Conservation (phyloP, 2,888 invertebrate species). For the Bembecia ichneumoniformis region DNA sequence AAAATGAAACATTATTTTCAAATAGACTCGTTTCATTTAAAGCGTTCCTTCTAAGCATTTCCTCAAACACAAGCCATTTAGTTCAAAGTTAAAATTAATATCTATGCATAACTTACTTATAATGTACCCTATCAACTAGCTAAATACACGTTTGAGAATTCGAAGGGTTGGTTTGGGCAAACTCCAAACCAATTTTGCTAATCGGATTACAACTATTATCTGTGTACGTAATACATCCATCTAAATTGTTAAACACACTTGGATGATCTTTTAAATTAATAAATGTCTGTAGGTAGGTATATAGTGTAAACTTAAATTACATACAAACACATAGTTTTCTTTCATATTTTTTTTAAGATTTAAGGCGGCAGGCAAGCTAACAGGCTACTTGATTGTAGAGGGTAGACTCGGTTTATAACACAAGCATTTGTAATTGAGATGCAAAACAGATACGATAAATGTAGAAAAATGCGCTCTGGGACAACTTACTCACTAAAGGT, state of each 20-base stretch:
- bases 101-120: not conserved
- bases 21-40: not conserved
- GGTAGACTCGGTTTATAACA: no score
- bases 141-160: constrained; percentile 15
- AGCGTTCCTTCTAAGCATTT: not conserved
- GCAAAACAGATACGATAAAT: no score
- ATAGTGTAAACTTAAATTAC: not conserved
- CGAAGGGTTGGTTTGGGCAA: constrained; percentile 23
- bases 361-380: no score
- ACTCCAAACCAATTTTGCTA: constrained; percentile 42
- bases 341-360: no score
- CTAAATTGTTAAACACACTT: constrained; percentile 35
- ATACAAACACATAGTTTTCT: not conserved
- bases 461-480: no score
- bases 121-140: constrained; percentile 3
- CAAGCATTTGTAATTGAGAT: no score
- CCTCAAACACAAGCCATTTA: not conserved
- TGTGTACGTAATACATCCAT: constrained; percentile 26
- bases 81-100: not conserved
- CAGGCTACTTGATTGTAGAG: no score
- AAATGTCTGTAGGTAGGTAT: constrained; percentile 5
- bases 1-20: not conserved
- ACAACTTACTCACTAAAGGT: no score
- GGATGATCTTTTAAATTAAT: constrained; percentile 38
- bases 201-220: constrained; percentile 48